Evolutionary conservation across 1,140 invertebrate genomes (phyloP).

Genomic region (Diabrotica virgifera): DNA sequence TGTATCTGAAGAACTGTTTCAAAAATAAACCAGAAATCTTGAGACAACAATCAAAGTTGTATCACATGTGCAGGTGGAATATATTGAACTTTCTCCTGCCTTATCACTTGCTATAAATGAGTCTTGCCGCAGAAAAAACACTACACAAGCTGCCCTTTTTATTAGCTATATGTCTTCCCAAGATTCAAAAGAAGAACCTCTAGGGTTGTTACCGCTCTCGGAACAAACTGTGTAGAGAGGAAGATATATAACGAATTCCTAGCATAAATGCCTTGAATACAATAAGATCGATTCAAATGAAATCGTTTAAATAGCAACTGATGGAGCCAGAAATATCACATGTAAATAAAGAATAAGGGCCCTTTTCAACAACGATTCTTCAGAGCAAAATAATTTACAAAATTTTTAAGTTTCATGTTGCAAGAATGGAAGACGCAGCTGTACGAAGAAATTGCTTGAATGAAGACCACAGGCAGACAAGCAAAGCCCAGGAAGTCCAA

Average conservation of each 20-base stretch:
- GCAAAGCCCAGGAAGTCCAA: too few species aligned
- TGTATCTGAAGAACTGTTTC: slow-evolving; percentile 24
- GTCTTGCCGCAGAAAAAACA: too few species aligned
- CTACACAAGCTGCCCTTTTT: too few species aligned
- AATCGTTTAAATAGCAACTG: not conserved
- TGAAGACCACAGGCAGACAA: too few species aligned
- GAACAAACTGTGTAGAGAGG: not conserved
- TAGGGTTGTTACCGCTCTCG: not conserved
- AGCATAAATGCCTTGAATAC: too few species aligned
- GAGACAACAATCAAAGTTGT: slow-evolving; percentile 39
- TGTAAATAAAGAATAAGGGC: not conserved
- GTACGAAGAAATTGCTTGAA: too few species aligned
- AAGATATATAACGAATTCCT: not conserved
- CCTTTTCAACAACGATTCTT: too few species aligned
- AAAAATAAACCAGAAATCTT: slow-evolving; percentile 41
- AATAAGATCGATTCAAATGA: not conserved
- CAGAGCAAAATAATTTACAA: too few species aligned
- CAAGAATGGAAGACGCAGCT: too few species aligned
- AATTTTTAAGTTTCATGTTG: too few species aligned
- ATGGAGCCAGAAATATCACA: not conserved
- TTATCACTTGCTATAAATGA: not conserved
- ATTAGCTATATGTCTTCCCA: not conserved
- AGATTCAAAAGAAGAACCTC: not conserved
- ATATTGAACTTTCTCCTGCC: too few species aligned
- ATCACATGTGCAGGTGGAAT: not conserved